Evolutionary conservation across 2,888 invertebrate species (phyloP), one percentile per base, ranked within the genome.

Genomic region (Fabriciana adippe): DNA sequence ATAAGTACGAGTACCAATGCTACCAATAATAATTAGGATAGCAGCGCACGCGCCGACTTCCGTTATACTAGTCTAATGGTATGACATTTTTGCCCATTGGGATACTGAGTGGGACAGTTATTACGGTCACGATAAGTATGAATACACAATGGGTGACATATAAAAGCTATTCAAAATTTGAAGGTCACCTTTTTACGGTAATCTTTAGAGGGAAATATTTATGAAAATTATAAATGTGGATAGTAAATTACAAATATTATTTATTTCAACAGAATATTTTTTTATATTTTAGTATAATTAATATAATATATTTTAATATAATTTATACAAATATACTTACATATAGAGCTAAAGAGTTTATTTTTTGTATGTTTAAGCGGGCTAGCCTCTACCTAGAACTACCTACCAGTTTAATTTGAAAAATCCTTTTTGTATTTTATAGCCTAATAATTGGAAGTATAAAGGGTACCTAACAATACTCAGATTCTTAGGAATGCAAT

Each of bases 11-110:
- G 50, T 1, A 14, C 6, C 11, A n/a, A 50, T n/a, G 61, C 48
- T 41, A 26, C 26, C 4, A 41, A 18, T n/a, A 48, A 16, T 56
- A 67, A 67, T 76, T 80, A 55, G 60, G 50, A 86, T 85, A 81
- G 76, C 70, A 86, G 76, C 79, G 86, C 70, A 74, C 79, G 81
- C 87, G 83, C 76, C 78, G 83, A 78, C 87, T 89, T 91, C 91
- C 91, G 92, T 90, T 90, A 90, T 84, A 90, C 88, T 90, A 78
- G 77, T 85, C 88, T 87, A 87, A 86, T 88, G 88, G 85, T 86
- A 89, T 89, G 90, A 91, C 90, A 91, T 84, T 90, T 84, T 90
- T 90, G 84, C 88, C 90, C 90, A 89, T 85, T 73, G 89, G 89
- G 88, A 86, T 83, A 48, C 59, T 18, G 84, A 79, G 81, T 86